Evolutionary conservation across 1,140 invertebrate species (phyloP).

Genomic region (Nautilus pompilius): DNA sequence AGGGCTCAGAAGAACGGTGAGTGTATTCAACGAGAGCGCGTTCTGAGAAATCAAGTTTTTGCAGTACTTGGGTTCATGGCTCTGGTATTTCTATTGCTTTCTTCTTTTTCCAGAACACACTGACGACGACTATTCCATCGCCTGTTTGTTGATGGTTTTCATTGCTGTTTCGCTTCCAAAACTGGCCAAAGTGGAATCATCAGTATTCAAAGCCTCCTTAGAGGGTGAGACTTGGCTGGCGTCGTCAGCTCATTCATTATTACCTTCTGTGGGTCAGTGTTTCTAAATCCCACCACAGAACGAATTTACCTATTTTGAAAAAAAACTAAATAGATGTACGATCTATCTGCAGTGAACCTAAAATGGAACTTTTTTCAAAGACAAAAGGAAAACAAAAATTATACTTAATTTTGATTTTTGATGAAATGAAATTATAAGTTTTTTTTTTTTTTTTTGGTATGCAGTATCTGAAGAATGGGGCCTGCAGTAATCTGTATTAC

Average conservation of each 20-base stretch:
- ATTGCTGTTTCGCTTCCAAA: constrained; percentile 96
- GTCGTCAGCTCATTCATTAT: neutral
- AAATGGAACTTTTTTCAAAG: too few relatives aligned
- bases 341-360: too few relatives aligned
- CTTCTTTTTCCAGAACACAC: constrained; percentile 50
- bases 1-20: constrained; percentile 76
- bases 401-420: too few relatives aligned
- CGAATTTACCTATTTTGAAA: too few relatives aligned
- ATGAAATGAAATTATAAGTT: too few relatives aligned
- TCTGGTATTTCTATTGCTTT: neutral
- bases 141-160: constrained; percentile 97
- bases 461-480: too few relatives aligned
- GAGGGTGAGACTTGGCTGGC: constrained; percentile 63
- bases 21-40: constrained; percentile 5
- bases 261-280: neutral
- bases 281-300: too few relatives aligned
- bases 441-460: too few relatives aligned
- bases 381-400: too few relatives aligned
- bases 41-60: neutral
- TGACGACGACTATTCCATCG: constrained; percentile 90
- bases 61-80: neutral
- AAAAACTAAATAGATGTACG: too few relatives aligned
- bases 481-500: too few relatives aligned
- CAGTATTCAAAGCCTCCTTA: constrained; percentile 69
- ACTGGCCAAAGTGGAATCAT: constrained; percentile 88